Conservation (phyloP, 2,113 vertebrate species). For the Paedocypris sp. region DNA sequence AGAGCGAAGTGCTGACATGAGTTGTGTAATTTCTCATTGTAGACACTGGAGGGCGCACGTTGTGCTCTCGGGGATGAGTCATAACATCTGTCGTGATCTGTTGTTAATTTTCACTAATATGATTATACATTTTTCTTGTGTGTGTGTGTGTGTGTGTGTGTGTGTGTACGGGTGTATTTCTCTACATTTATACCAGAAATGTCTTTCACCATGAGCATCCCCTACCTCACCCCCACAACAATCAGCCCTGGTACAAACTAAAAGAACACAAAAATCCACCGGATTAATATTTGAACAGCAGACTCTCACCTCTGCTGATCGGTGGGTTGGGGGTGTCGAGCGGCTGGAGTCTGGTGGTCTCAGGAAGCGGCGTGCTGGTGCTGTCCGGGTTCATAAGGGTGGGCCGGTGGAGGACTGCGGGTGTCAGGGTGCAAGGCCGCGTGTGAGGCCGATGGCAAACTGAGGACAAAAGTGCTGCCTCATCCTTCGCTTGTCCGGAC, state of each 20-base stretch:
- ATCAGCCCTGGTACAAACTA: too few relatives aligned
- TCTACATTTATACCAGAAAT: too few relatives aligned
- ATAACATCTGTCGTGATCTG: background rate
- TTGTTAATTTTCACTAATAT: too few relatives aligned
- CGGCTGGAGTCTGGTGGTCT: constrained; percentile 30
- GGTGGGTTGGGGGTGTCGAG: constrained; percentile 36
- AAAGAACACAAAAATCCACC: background rate
- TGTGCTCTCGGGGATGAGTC: background rate
- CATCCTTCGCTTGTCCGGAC: constrained; percentile 27
- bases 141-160: too few relatives aligned
- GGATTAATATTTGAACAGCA: background rate
- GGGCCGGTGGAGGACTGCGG: constrained; percentile 13
- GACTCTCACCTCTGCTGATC: constrained; percentile 46
- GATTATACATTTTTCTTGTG: background rate
- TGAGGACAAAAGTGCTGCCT: constrained; percentile 31
- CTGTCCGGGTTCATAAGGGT: constrained; percentile 26
- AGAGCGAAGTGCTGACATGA: background rate
- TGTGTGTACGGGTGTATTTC: too few relatives aligned
- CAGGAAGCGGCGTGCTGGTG: constrained; percentile 4
- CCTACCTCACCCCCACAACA: too few relatives aligned
- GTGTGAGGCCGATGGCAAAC: constrained; percentile 45
- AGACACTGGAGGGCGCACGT: constrained; percentile 33
- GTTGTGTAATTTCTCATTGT: constrained; percentile 22
- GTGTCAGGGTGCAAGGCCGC: constrained; percentile 33
- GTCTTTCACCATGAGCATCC: too few relatives aligned